A percentile compares a stretch with the other conserved stretches of the same genome.
These are phyloP conservation scores for Mycogona germanica DNA, from an alignment of 2,888 invertebrate genomes.

Conservation along the genomic window DNA sequence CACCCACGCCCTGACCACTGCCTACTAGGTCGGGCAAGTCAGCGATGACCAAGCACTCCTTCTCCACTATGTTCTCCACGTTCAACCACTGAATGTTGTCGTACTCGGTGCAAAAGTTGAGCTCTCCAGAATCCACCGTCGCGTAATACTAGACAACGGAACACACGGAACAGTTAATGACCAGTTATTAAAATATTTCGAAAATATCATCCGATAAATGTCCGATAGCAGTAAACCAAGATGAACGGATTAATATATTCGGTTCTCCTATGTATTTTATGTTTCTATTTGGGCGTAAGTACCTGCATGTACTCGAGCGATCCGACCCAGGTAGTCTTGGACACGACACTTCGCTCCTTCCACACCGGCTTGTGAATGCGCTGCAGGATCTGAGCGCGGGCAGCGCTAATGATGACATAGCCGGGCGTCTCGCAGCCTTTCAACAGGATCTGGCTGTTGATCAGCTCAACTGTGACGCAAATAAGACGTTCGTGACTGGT, in stretches of 20 bases:
- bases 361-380: constrained; percentile 77
- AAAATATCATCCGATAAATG: too few species aligned
- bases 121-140: constrained; percentile 62
- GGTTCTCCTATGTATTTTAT: background rate
- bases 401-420: constrained; percentile 93
- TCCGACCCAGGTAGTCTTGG: constrained; percentile 93
- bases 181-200: background rate
- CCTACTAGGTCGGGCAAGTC: constrained; percentile 77
- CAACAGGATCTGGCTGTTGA: constrained; percentile 82
- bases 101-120: constrained; percentile 25
- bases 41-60: constrained; percentile 54
- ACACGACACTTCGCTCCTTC: constrained; percentile 72
- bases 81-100: constrained; percentile 93
- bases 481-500: background rate
- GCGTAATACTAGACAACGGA: constrained; percentile 78
- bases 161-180: background rate
- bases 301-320: constrained; percentile 90
- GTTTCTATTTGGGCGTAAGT: background rate
- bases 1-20: constrained; percentile 93
- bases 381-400: constrained; percentile 88
- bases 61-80: constrained; percentile 75
- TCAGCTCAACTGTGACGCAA: constrained; percentile 51
- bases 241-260: background rate
- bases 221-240: too few species aligned
- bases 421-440: constrained; percentile 96